Conservation (phyloP, 2,888 invertebrate species). For the Vesta saturnalis region DNA sequence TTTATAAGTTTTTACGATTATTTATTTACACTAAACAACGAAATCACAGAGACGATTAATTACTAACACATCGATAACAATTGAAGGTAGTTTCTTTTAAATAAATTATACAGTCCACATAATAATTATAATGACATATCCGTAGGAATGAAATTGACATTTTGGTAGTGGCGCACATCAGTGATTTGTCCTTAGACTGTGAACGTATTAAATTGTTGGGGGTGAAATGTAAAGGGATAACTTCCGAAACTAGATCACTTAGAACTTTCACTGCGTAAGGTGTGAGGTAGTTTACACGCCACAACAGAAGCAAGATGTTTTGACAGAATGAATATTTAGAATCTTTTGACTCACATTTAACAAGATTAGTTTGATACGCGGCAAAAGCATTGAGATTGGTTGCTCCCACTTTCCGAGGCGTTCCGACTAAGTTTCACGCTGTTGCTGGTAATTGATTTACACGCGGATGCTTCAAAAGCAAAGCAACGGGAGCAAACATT, state of each 20-base stretch:
- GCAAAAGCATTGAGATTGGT: conserved; percentile 63
- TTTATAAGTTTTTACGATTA: background rate
- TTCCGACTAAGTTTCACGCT: conserved; percentile 57
- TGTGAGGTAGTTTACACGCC: conserved; percentile 44
- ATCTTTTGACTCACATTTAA: conserved; percentile 61
- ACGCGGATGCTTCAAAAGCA: conserved; percentile 55
- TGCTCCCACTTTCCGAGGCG: conserved; percentile 63
- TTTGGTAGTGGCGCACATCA: conserved; percentile 25
- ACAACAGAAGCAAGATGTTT: conserved; percentile 60
- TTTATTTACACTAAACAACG: conserved; percentile 18
- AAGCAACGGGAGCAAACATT: conserved; percentile 33
- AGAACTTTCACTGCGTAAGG: conserved; percentile 42
- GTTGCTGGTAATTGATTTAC: conserved; percentile 72
- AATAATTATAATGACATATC: conserved; percentile 16
- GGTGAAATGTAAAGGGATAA: conserved; percentile 36
- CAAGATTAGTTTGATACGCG: conserved; percentile 60
- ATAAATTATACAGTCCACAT: background rate
- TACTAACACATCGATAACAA: conserved; percentile 6
- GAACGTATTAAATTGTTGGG: conserved; percentile 28
- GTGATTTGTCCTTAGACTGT: conserved; percentile 30
- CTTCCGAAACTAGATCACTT: conserved; percentile 40
- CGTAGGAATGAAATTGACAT: conserved; percentile 30
- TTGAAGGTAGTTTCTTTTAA: background rate
- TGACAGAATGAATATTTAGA: conserved; percentile 63
- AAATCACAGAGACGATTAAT: conserved; percentile 20